Percentiles rank a stretch among this genome's conserved stretches.
These are phyloP conservation scores for Cryptophagus acutangulus DNA, from an alignment of 2,888 invertebrate genomes.

Conservation along the genomic window DNA sequence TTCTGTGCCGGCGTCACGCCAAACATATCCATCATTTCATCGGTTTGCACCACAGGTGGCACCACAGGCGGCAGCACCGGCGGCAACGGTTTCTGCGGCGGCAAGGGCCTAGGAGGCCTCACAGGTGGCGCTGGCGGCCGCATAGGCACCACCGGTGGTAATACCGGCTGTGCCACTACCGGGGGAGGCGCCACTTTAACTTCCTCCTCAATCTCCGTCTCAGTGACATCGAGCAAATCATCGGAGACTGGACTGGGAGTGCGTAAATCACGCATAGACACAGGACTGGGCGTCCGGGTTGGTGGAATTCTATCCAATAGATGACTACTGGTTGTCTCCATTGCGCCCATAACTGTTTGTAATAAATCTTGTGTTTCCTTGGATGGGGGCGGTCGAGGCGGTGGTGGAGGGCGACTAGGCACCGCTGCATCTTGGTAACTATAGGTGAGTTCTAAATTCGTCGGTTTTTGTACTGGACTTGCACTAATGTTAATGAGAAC, in stretches of 20 bases:
- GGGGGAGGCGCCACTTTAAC: too few relatives aligned
- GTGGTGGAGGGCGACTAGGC: conserved; percentile 38
- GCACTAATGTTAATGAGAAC: conserved; percentile 16
- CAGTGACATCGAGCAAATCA: conserved; percentile 61
- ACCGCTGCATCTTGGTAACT: conserved; percentile 32
- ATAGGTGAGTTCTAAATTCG: conserved; percentile 45
- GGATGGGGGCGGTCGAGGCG: conserved; percentile 59
- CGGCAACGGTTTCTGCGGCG: conserved; percentile 36
- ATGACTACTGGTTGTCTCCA: conserved; percentile 83
- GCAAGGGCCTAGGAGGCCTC: conserved; percentile 36
- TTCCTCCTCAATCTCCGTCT: conserved; percentile 34
- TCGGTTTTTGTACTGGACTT: conserved; percentile 44
- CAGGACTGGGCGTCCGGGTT: conserved; percentile 82
- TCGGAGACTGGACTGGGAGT: conserved; percentile 78
- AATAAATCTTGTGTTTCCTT: conserved; percentile 82
- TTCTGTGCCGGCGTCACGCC: conserved; percentile 35
- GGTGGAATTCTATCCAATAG: conserved; percentile 77
- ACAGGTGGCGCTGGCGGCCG: conserved; percentile 32
- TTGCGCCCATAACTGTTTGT: conserved; percentile 78
- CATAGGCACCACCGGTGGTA: conserved; percentile 36
- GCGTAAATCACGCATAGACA: conserved; percentile 74
- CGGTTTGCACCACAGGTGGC: conserved; percentile 28
- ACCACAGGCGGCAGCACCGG: conserved; percentile 35
- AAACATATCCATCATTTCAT: conserved; percentile 43
- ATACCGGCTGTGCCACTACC: background rate